A percentile compares a stretch with the other conserved stretches of the same genome.
Evolutionary conservation across 2,113 vertebrate species (phyloP).

Genomic region (Sula dactylatra): DNA sequence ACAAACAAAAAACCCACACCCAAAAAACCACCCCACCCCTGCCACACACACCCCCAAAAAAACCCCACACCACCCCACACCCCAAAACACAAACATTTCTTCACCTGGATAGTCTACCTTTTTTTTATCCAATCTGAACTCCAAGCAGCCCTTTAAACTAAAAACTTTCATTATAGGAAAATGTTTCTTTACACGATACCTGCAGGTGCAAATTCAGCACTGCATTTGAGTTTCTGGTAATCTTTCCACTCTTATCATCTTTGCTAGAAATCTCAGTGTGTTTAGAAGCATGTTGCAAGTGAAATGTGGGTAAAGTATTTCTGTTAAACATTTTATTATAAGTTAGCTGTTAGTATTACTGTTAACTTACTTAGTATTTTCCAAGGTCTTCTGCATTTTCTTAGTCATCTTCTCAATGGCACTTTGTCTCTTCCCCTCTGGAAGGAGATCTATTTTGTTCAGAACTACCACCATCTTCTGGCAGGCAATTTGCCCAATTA

Average conservation of each 20-base stretch:
- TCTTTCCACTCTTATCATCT: not conserved
- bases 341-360: not conserved
- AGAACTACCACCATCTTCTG: constrained; percentile 93
- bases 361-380: constrained; percentile 89
- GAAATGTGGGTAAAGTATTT: not conserved
- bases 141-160: not conserved
- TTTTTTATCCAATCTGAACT: not conserved
- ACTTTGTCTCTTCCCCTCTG: constrained; percentile 84
- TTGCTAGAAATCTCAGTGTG: not conserved
- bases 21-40: too few relatives aligned
- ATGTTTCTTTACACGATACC: not conserved
- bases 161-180: not conserved
- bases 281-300: fast-evolving
- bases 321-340: not conserved
- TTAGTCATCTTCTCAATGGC: constrained; percentile 94
- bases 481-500: constrained; percentile 96
- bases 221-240: not conserved
- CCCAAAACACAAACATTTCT: not conserved
- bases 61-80: too few relatives aligned
- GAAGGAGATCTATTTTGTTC: constrained; percentile 93
- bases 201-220: not conserved
- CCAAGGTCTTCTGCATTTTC: constrained; percentile 95
- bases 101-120: not conserved
- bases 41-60: too few relatives aligned
- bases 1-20: not conserved